These are phyloP conservation scores for Drosophila persimilis DNA, from an alignment of 1,140 invertebrate species.

Conservation along the genomic window DNA sequence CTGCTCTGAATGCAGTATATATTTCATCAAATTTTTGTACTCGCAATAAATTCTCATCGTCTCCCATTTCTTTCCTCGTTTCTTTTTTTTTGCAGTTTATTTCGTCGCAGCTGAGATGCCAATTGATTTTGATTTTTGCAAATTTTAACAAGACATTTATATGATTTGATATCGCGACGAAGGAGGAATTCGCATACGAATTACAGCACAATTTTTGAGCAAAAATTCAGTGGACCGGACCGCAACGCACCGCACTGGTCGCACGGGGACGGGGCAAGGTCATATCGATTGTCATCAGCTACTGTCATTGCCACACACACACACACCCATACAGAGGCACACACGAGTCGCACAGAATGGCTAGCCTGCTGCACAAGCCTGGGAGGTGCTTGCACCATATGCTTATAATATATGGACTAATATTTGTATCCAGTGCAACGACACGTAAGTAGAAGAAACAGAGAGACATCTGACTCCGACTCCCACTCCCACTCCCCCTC, in stretches of 20 bases:
- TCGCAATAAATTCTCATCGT: background rate
- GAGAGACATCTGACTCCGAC: constrained; percentile 5
- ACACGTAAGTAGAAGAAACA: constrained; percentile 52
- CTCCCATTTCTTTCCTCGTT: constrained; percentile 1
- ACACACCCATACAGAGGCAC: background rate
- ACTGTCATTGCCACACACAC: constrained; percentile 5
- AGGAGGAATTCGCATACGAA: constrained; percentile 30
- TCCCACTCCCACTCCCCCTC: background rate
- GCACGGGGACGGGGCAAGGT: constrained; percentile 51
- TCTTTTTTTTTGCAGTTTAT: constrained; percentile 52
- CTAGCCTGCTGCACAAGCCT: constrained; percentile 25
- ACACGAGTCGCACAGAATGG: constrained; percentile 29
- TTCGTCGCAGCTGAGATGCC: constrained; percentile 58
- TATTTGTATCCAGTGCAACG: constrained; percentile 67
- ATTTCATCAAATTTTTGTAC: background rate
- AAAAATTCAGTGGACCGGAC: too few relatives aligned
- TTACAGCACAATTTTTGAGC: background rate
- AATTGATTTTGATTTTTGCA: constrained; percentile 77
- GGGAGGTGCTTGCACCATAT: constrained; percentile 52
- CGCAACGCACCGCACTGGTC: too few relatives aligned
- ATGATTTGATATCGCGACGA: constrained; percentile 48
- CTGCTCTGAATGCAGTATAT: too few relatives aligned
- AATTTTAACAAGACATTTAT: constrained; percentile 60
- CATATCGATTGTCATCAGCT: constrained; percentile 68
- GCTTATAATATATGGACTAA: constrained; percentile 57